A percentile compares a stretch with the other conserved stretches of the same genome.
Conservation (phyloP, 2,797 vertebrate genomes). For the Platyrinchus mystaceus region DNA sequence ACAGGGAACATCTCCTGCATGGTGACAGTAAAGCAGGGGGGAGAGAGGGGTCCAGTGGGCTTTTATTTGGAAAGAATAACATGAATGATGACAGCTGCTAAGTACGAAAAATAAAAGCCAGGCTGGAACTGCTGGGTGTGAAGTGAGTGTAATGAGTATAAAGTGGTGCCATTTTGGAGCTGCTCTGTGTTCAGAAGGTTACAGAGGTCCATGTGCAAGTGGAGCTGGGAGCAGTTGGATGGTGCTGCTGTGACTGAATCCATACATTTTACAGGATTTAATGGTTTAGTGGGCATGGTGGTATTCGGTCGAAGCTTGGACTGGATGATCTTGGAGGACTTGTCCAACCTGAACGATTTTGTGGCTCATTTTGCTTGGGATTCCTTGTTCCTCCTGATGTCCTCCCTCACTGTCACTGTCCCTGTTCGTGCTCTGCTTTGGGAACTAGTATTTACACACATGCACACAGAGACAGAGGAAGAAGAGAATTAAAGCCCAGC, state of each 20-base stretch:
- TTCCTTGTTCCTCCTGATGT: background rate
- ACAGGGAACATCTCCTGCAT: background rate
- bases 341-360: background rate
- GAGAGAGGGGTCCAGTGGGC: background rate
- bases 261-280: rapidly evolving
- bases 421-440: background rate
- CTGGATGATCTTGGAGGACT: background rate
- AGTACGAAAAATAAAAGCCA: background rate
- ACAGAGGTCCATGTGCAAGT: background rate
- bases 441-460: background rate
- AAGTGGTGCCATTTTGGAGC: background rate
- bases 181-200: background rate
- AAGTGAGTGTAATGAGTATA: background rate
- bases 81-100: background rate
- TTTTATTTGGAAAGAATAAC: background rate
- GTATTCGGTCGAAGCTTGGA: background rate
- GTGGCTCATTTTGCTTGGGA: background rate
- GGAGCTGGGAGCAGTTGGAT: background rate
- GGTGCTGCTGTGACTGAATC: background rate
- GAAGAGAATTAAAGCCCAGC: background rate
- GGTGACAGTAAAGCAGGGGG: background rate
- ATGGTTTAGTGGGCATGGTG: background rate
- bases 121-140: background rate
- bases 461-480: background rate
- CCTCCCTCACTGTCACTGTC: background rate